These are phyloP conservation scores for Drosophila sp. DNA, from an alignment of 1,140 invertebrate species.

Conservation along the genomic window DNA sequence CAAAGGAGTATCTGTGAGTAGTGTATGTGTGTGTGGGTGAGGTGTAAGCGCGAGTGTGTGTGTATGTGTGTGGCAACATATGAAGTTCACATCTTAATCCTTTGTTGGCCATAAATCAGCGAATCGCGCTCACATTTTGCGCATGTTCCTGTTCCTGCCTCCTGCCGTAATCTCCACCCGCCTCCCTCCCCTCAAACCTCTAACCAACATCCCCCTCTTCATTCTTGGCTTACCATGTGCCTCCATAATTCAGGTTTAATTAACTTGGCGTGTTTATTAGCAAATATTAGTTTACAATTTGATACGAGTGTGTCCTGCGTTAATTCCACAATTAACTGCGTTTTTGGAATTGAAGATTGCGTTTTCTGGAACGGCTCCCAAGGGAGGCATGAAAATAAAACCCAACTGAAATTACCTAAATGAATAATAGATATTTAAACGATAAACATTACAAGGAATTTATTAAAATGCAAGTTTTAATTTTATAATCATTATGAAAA, in stretches of 20 bases:
- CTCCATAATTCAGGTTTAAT: constrained; percentile 81
- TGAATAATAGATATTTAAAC: too few relatives aligned
- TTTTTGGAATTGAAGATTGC: constrained; percentile 23
- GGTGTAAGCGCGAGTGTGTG: not conserved
- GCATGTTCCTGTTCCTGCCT: constrained; percentile 64
- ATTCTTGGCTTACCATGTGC: constrained; percentile 39
- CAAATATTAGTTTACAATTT: constrained; percentile 83
- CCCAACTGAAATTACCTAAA: too few relatives aligned
- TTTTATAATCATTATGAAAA: too few relatives aligned
- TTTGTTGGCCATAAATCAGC: constrained; percentile 83
- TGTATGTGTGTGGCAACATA: constrained; percentile 24
- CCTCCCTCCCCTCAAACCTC: not conserved
- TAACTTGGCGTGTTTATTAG: constrained; percentile 80
- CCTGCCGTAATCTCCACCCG: not conserved
- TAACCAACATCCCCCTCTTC: too few relatives aligned
- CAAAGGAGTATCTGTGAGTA: not conserved
- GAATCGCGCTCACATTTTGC: constrained; percentile 74
- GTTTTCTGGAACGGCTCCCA: not conserved
- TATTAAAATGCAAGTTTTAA: too few relatives aligned
- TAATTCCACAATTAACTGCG: constrained; percentile 44
- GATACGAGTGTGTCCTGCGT: constrained; percentile 35
- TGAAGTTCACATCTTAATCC: constrained; percentile 77
- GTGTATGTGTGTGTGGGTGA: not conserved
- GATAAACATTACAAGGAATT: too few relatives aligned
- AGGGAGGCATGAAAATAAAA: too few relatives aligned